Base-by-base conservation (phyloP, 2,797 vertebrate genomes). In the Amazona finschi region DNA sequence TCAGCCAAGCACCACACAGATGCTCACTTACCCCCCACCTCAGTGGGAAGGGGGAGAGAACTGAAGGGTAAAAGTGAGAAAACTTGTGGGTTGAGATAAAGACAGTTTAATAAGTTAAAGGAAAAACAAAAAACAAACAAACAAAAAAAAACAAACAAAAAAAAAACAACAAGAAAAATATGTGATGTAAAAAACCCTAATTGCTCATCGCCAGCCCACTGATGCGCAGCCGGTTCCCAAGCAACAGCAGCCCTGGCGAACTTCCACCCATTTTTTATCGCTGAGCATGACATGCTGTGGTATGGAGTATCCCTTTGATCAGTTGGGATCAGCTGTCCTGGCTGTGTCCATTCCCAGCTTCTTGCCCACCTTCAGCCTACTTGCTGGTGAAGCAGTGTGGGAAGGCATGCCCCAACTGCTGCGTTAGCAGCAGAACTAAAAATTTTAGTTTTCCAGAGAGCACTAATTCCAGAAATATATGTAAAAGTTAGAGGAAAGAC, bases 1-100 rank as follows among this genome's bases (percentile, higher is more conserved):
- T 57, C 64, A 61, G 49, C 30, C 52, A 79, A 53, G 24, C 25
- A 57, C 16, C 11, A 50, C 15, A 55, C 25, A 67, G 36, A 19
- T 72, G 28, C 41, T 72, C 0, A 0, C 25, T 61, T 71, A 27
- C 12, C 3, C 6, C 9, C 6, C 1, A 2, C 9, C 22, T 8
- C 22, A 30, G 43, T 41, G 43, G 27, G 9, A 15, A 50, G 41
- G 24, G 31, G 22, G n/a, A 57, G 47, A 46, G 24, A 71, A 65
- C 1, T 80, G 27, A 61, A 84, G 58, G 43, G 47, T 80, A 72
- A 62, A 80, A 62, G 30, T 27, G 24, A 91, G 70, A 79, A 61
- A 67, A 69, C 14, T 31, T 5, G 1, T 58, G 27, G 44, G 10
- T 31, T 80, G 55, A 67, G 38, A 57, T 53, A 65, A 61, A 61